A percentile compares a stretch with the other conserved stretches of the same genome.
Evolutionary conservation across 2,797 vertebrate species (phyloP).

Genomic region (Enteromius viviparus): DNA sequence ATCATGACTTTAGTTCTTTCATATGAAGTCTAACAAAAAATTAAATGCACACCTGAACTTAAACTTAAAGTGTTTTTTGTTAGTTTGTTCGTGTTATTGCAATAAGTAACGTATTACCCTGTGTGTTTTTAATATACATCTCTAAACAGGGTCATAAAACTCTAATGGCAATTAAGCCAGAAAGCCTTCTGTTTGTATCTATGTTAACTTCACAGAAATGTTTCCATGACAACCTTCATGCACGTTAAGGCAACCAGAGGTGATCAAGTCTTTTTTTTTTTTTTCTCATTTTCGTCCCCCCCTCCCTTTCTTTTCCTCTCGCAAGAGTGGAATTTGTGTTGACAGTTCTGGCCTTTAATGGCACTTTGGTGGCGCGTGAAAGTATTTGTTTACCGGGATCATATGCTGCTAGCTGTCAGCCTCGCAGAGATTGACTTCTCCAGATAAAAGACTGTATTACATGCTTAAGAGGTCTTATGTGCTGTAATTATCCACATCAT

Average conservation of each 20-base stretch:
- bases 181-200: conserved; percentile 89
- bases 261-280: conserved; percentile 89
- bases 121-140: conserved; percentile 74
- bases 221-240: conserved; percentile 99
- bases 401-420: conserved; percentile 94
- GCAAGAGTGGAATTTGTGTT: conserved; percentile 96
- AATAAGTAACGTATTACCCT: conserved; percentile 26
- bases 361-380: conserved; percentile 91
- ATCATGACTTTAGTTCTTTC: background rate
- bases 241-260: conserved; percentile 96
- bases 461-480: conserved; percentile 82
- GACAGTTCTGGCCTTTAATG: conserved; percentile 99
- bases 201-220: conserved; percentile 90
- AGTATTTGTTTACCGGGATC: conserved; percentile 98
- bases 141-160: conserved; percentile 83
- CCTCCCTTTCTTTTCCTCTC: conserved; percentile 61
- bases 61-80: conserved; percentile 51
- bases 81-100: background rate
- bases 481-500: conserved; percentile 90
- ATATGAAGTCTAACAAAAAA: background rate
- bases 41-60: background rate
- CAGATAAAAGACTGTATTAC: conserved; percentile 93
- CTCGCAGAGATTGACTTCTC: conserved; percentile 86
- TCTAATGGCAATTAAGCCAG: conserved; percentile 90
- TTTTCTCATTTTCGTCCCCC: conserved; percentile 62